phyloP scores from a whole-genome alignment of 2,113 vertebrate species.

The Scalopus aquaticus region DNA sequence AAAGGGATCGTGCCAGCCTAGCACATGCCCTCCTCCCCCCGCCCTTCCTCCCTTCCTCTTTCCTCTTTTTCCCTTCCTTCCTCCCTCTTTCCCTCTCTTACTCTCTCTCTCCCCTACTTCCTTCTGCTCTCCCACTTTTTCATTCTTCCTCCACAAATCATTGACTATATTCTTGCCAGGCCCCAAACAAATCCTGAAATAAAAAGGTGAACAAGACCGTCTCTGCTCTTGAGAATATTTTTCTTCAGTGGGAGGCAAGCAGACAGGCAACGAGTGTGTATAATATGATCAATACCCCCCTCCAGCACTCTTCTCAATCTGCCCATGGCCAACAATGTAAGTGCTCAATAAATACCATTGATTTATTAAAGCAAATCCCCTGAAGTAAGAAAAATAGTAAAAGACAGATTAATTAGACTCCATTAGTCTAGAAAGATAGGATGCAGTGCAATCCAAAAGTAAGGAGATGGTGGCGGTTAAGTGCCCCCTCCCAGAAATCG shows the following conservation, averaged over 20 bases:
- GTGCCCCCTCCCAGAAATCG: not conserved
- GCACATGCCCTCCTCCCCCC: not conserved
- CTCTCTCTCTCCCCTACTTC: not conserved
- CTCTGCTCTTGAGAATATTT: not conserved
- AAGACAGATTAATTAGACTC: not conserved
- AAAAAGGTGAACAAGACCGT: not conserved
- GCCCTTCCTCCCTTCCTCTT: not conserved
- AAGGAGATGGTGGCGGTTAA: no score
- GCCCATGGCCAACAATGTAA: not conserved
- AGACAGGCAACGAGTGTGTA: accelerated
- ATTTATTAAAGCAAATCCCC: not conserved
- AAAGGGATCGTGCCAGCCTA: not conserved
- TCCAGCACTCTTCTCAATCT: accelerated
- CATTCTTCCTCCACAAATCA: not conserved
- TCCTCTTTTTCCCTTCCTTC: no score
- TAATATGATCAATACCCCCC: accelerated
- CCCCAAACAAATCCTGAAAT: not conserved
- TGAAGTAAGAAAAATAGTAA: not conserved
- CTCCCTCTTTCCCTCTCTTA: no score
- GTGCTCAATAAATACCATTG: not conserved
- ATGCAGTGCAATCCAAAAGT: not conserved
- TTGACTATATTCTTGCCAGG: not conserved
- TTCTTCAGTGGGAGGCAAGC: not conserved
- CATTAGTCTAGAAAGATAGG: not conserved
- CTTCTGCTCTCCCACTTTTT: not conserved